A percentile compares a stretch with the other conserved stretches of the same genome.
Conservation (phyloP, 2,888 invertebrate species). For the Idaea biselata region DNA sequence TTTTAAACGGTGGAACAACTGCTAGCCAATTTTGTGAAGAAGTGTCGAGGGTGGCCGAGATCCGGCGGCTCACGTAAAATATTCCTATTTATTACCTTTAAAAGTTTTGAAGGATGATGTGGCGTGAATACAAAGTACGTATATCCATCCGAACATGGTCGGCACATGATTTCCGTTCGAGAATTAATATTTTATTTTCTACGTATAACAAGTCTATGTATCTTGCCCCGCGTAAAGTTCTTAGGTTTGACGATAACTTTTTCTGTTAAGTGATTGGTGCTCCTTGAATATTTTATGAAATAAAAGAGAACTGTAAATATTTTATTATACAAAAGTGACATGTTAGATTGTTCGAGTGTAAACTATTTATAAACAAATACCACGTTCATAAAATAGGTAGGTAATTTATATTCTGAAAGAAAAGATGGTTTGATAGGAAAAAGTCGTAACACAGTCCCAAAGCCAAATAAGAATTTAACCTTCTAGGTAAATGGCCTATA, state of each 20-base stretch:
- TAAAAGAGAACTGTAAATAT: not conserved
- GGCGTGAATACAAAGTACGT: constrained; percentile 17
- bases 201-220: constrained; percentile 14
- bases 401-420: not conserved
- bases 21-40: constrained; percentile 7
- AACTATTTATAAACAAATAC: not conserved
- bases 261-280: constrained; percentile 3
- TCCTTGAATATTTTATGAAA: not conserved
- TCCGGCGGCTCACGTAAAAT: constrained; percentile 13
- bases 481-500: not conserved
- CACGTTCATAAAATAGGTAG: not conserved
- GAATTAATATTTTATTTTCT: constrained; percentile 18
- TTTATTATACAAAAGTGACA: not conserved
- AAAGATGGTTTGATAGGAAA: not conserved
- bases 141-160: constrained; percentile 9
- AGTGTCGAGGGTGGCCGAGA: constrained; percentile 2
- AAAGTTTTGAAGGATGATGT: constrained; percentile 21
- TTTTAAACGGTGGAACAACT: constrained; percentile 11
- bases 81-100: constrained; percentile 19
- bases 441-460: not conserved
- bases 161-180: constrained; percentile 11
- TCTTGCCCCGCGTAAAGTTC: constrained; percentile 11
- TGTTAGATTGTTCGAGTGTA: not conserved
- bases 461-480: not conserved
- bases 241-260: not conserved